A percentile compares a stretch with the other conserved stretches of the same genome.
These are phyloP conservation scores for Cinclus cinclus DNA, from an alignment of 2,113 vertebrate genomes.

Conservation along the genomic window DNA sequence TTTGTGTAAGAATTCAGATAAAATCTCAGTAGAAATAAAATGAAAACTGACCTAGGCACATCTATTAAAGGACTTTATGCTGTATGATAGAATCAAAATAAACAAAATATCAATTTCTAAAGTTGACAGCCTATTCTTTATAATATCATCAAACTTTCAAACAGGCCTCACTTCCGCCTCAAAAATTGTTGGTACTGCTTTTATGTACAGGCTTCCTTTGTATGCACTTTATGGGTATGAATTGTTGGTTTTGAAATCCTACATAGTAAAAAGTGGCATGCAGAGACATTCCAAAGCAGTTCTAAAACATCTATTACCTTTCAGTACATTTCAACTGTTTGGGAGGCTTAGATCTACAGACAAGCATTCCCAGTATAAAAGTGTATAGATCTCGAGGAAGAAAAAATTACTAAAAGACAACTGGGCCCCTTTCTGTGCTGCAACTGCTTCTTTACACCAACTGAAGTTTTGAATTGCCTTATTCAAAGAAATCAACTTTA, in stretches of 20 bases:
- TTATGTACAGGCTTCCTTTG: background rate
- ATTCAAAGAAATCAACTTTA: background rate
- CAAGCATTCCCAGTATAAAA: background rate
- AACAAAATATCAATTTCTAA: background rate
- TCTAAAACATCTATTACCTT: background rate
- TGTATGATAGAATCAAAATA: background rate
- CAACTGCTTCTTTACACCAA: background rate
- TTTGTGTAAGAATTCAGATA: background rate
- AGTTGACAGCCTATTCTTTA: background rate
- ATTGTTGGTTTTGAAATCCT: background rate
- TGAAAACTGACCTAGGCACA: background rate
- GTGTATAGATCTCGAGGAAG: background rate
- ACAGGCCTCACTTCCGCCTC: background rate
- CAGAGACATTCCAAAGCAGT: background rate
- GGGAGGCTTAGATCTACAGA: background rate
- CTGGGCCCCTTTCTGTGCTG: background rate
- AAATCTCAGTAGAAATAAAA: background rate
- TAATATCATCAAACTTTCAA: background rate
- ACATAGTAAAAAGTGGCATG: background rate
- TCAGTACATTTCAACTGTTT: background rate
- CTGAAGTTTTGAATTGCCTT: background rate
- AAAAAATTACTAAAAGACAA: background rate
- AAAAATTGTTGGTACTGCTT: background rate
- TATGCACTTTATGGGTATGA: background rate
- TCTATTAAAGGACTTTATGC: background rate